Evolutionary conservation across 2,113 vertebrate species (phyloP).

Genomic region (Prinia subflava): DNA sequence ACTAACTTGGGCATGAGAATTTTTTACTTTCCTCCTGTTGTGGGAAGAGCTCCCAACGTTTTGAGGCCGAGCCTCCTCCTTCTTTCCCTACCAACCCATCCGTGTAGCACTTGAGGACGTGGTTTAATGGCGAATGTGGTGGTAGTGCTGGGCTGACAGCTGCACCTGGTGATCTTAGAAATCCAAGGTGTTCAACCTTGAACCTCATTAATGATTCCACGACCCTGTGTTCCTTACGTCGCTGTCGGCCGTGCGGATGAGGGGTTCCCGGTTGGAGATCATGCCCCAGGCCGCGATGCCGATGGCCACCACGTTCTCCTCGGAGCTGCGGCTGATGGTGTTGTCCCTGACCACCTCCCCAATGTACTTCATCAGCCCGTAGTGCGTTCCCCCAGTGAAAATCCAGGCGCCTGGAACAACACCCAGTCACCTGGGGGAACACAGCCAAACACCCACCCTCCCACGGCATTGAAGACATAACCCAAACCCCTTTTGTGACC

Average conservation of each 20-base stretch:
- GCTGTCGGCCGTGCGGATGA: slow-evolving; percentile 36
- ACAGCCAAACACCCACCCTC: neutral
- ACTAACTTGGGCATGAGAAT: neutral
- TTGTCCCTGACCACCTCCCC: slow-evolving; percentile 81
- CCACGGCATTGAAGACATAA: neutral
- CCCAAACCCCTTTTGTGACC: neutral
- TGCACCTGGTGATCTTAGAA: no score
- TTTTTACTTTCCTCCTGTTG: neutral
- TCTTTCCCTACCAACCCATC: no score
- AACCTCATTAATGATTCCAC: accelerated
- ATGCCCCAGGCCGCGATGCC: slow-evolving; percentile 81
- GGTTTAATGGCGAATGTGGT: neutral
- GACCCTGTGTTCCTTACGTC: neutral
- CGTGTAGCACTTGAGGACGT: accelerated
- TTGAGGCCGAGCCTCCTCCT: accelerated
- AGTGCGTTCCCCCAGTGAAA: slow-evolving; percentile 78
- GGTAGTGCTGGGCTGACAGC: no score
- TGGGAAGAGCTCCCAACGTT: neutral
- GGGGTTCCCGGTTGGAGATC: slow-evolving; percentile 76
- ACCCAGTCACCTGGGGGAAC: neutral
- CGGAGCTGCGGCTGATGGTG: slow-evolving; percentile 77
- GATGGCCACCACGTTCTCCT: slow-evolving; percentile 79
- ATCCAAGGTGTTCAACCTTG: accelerated
- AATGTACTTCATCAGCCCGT: slow-evolving; percentile 80
- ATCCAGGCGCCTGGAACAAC: slow-evolving; percentile 78